A percentile compares a stretch with the other conserved stretches of the same genome.
These are phyloP conservation scores for Ctenosaura bakeri DNA, from an alignment of 2,797 vertebrate genomes.

Conservation along the genomic window DNA sequence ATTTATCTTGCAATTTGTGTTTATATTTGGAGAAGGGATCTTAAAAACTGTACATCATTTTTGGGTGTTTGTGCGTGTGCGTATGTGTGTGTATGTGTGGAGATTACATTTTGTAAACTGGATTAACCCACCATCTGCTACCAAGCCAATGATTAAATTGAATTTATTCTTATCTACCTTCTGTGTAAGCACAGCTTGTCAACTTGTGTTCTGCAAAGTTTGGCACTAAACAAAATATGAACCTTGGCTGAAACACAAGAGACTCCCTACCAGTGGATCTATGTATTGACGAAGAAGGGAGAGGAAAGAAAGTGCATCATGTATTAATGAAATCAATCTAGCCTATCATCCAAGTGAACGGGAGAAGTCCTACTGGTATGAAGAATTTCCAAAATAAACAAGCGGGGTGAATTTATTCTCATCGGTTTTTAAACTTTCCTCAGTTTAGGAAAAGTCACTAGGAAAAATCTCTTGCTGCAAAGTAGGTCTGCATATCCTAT, in stretches of 20 bases:
- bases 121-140: constrained; percentile 77
- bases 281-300: constrained; percentile 5
- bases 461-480: constrained; percentile 46
- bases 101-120: constrained; percentile 68
- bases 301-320: constrained; percentile 33
- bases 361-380: constrained; percentile 45
- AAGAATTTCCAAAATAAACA: constrained; percentile 55
- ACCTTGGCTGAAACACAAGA: constrained; percentile 60
- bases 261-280: constrained; percentile 43
- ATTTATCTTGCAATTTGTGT: neutral
- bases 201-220: constrained; percentile 61
- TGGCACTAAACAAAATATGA: constrained; percentile 72
- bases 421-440: constrained; percentile 24
- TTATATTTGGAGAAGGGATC: constrained; percentile 12
- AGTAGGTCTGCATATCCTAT: constrained; percentile 44
- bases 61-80: neutral
- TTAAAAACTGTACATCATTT: constrained; percentile 39
- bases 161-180: constrained; percentile 80
- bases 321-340: constrained; percentile 12
- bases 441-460: constrained; percentile 23
- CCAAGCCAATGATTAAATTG: constrained; percentile 78
- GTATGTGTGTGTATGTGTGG: constrained; percentile 14
- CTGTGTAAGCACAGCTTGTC: constrained; percentile 78
- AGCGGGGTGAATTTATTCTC: constrained; percentile 44
- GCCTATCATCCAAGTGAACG: constrained; percentile 40